Evolutionary conservation across 2,888 invertebrate genomes (phyloP), one percentile per base, ranked within the genome.

Genomic region (Cepaea hortensis): DNA sequence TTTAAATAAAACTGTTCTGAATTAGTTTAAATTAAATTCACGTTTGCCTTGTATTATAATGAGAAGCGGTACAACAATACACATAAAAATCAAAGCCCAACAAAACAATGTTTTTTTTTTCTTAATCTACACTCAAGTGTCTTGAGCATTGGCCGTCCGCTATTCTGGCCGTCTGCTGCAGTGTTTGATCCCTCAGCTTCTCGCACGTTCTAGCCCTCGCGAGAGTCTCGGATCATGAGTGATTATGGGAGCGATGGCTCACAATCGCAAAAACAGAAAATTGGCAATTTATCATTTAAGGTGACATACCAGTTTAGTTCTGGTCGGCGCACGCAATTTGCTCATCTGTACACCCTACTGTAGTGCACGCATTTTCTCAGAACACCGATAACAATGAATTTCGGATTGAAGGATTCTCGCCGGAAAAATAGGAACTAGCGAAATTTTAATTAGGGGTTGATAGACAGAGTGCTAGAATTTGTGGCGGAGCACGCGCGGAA

Each of bases 231-330:
- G 50, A 79, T 79, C 85, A 79, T 79, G 85, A 83, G 83, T 85
- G 87, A 87, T 87, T 87, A 87, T 85, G 46, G 50, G 75, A 65
- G 61, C 87, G 70, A 85, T 85, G 83, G 83, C 68, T 87, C 85
- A 85, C 72, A 85, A 83, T 82, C 73, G 84, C 75, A 83, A 85
- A 86, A 84, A 84, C 86, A 86, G 88, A 86, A 86, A 86, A 88
- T 86, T 88, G 88, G 82, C 86, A 84, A 88, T 88, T 86, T 87
- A 86, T 87, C 86, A 85, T 86, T 85, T 85, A 85, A 62, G 82
- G 77, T 88, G 88, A 88, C 88, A 88, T 85, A 79, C 85, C 88
- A 88, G 85, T 88, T 88, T 82, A 85, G 76, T 75, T 61, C 85
- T n/a, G 35, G 82, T 65, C 61, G 82, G 62, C 79, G 48, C 88